Conservation (phyloP, 2,113 vertebrate species). For the Bungarus multicinctus region DNA sequence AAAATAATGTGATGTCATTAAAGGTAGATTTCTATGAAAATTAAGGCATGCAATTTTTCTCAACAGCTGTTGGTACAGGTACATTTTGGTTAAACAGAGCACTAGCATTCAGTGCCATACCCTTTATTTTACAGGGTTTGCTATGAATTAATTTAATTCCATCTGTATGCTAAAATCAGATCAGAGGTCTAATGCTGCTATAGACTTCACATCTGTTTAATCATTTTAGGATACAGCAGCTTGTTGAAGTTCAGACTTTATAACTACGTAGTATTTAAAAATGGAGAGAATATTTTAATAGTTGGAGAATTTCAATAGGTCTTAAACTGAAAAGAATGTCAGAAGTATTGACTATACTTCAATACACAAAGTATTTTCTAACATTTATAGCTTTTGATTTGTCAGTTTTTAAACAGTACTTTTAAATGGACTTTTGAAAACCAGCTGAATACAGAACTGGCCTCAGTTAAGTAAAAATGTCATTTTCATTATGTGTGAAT, state of each 20-base stretch:
- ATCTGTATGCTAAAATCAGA: slow-evolving; percentile 72
- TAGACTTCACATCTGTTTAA: slow-evolving; percentile 74
- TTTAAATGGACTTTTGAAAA: neutral
- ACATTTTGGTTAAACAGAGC: slow-evolving; percentile 51
- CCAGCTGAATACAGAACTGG: neutral
- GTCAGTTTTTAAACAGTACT: slow-evolving; percentile 17
- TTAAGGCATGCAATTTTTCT: slow-evolving; percentile 48
- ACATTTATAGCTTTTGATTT: slow-evolving; percentile 13
- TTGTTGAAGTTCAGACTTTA: slow-evolving; percentile 68
- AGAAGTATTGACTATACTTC: neutral
- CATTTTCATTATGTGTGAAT: neutral
- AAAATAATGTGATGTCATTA: slow-evolving; percentile 46
- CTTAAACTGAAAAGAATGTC: slow-evolving; percentile 10
- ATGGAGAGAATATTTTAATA: slow-evolving; percentile 31
- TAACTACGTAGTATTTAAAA: slow-evolving; percentile 66
- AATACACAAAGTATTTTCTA: slow-evolving; percentile 27
- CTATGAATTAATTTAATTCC: slow-evolving; percentile 69
- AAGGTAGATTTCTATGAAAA: slow-evolving; percentile 56
- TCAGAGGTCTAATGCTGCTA: slow-evolving; percentile 72
- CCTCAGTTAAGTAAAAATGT: neutral
- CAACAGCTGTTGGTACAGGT: slow-evolving; percentile 63
- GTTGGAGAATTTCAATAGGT: slow-evolving; percentile 31
- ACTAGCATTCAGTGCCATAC: slow-evolving; percentile 55
- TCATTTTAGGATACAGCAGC: slow-evolving; percentile 66
- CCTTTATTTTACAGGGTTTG: slow-evolving; percentile 66